Conservation (phyloP, 2,113 vertebrate genomes). For the Galeopterus variegatus region DNA sequence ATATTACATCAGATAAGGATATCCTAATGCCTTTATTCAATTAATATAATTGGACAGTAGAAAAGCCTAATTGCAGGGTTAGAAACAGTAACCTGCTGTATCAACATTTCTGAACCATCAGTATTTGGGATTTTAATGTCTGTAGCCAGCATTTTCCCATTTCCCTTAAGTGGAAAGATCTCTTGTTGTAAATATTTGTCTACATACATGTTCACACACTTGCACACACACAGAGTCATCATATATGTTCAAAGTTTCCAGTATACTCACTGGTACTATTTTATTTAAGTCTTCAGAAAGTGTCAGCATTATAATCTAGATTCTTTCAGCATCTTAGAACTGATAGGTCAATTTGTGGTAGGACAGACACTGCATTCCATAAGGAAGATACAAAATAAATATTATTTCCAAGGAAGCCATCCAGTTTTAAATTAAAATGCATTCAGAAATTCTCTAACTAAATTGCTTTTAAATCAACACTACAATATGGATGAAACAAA, state of each 20-base stretch:
- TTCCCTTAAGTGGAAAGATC: background rate
- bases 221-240: background rate
- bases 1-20: background rate
- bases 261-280: background rate
- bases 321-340: background rate
- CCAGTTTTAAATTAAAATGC: slow-evolving; percentile 45
- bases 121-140: slow-evolving; percentile 3
- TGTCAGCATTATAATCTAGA: background rate
- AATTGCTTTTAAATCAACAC: slow-evolving; percentile 20
- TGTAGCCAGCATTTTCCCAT: background rate
- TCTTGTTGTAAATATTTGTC: slow-evolving; percentile 43
- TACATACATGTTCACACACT: background rate
- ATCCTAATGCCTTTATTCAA: background rate
- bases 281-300: slow-evolving; percentile 30
- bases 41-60: background rate
- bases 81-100: background rate
- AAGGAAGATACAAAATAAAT: slow-evolving; percentile 20
- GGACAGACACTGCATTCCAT: background rate
- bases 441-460: background rate
- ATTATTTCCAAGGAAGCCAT: slow-evolving; percentile 36
- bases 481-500: background rate
- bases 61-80: background rate
- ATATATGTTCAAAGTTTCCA: background rate
- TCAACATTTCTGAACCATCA: slow-evolving; percentile 31
- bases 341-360: background rate